These are phyloP conservation scores for Eurosta solidaginis DNA, from an alignment of 1,140 invertebrate species.

Conservation along the genomic window DNA sequence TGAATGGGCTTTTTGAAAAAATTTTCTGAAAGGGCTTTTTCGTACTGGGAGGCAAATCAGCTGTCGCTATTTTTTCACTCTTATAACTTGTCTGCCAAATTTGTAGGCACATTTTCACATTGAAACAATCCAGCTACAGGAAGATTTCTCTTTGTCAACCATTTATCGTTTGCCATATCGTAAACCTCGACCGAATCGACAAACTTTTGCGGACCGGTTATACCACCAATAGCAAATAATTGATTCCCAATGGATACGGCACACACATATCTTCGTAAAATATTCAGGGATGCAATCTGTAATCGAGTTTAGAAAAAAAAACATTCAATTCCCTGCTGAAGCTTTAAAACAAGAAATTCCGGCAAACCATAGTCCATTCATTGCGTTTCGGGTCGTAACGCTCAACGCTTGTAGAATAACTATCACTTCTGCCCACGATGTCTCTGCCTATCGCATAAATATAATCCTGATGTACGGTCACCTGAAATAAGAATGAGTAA, in stretches of 20 bases:
- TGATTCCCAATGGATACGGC: background rate
- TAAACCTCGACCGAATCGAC: background rate
- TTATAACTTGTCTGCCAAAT: background rate
- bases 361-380: conserved; percentile 4
- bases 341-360: no score
- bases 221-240: background rate
- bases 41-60: no score
- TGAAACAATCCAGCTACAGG: background rate
- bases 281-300: background rate
- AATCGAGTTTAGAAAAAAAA: background rate
- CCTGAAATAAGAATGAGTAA: background rate
- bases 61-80: background rate
- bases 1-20: no score
- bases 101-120: background rate
- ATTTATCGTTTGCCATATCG: background rate
- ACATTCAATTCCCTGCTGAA: background rate
- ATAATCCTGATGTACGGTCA: background rate
- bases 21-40: no score
- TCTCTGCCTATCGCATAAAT: background rate
- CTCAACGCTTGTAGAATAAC: background rate
- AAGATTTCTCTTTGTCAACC: background rate
- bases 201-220: background rate
- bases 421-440: background rate
- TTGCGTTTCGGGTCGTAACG: background rate
- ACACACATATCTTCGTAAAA: background rate